These are phyloP conservation scores for Falco berigora DNA, from an alignment of 2,797 vertebrate species.

Conservation along the genomic window DNA sequence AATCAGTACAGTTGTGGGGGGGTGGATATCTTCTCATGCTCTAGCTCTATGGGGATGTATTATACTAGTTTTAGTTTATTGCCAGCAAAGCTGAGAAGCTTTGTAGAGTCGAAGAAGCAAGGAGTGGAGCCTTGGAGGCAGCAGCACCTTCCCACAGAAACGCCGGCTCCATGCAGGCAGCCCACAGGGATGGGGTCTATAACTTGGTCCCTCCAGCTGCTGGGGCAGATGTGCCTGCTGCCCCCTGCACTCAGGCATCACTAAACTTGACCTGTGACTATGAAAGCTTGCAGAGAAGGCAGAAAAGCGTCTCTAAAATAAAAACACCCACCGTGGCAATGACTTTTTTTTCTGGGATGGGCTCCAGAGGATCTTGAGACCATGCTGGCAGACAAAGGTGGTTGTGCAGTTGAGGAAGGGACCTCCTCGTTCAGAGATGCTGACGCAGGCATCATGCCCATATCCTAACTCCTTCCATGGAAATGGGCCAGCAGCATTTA, in stretches of 20 bases:
- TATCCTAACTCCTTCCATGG: background rate
- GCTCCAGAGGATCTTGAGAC: background rate
- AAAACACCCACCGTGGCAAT: background rate
- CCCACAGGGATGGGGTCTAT: background rate
- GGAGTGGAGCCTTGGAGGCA: background rate
- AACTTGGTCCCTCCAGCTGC: background rate
- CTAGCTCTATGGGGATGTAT: background rate
- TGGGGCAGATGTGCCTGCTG: background rate
- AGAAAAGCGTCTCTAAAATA: background rate
- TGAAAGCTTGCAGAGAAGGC: background rate
- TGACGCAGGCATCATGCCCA: background rate
- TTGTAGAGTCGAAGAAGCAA: background rate
- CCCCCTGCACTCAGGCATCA: rapidly evolving
- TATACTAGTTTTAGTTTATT: background rate
- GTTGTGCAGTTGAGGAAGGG: background rate
- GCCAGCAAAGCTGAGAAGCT: background rate
- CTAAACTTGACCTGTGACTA: background rate
- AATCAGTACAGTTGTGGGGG: constrained; percentile 5
- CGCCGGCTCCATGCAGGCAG: background rate
- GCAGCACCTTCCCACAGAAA: background rate
- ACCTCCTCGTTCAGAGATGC: background rate
- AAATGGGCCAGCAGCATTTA: background rate
- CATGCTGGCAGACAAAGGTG: background rate
- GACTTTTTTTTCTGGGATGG: rapidly evolving
- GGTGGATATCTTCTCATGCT: background rate